Base-by-base conservation (phyloP, 1,140 invertebrate genomes). In the Leptinotarsa defecta region DNA sequence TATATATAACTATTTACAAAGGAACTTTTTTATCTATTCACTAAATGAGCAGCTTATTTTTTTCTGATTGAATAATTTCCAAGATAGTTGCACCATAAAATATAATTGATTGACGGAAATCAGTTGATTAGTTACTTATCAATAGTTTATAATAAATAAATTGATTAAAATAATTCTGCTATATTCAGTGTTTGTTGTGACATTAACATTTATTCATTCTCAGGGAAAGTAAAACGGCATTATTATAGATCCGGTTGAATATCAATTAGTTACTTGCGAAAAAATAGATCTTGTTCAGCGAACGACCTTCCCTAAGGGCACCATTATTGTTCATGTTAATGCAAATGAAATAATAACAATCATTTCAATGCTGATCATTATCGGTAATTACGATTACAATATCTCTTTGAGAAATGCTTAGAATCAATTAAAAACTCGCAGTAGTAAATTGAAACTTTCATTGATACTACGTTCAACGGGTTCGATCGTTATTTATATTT, bases 171-270 rank as follows among this genome's bases (percentile, higher is more conserved):
- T 43, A 11, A 43, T 43, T 3, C 11, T 43, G 2, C 52, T 57
- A 57, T 19, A 57, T 13, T 57, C 15, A 57, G 13, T 57, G 52
- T 57, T 19, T 4, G 17, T 57, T 19, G 52, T 15, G 52, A 19
- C 15, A 57, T 57, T 57, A 57, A 13, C 52, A 57, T 57, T 57
- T 57, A 57, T 57, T 57, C n/a, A 57, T 57, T 57, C 52, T 57
- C n/a, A 17, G 15, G 52, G 64, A 65, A 65, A 65, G 64, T 65
- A 65, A 65, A 65, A 22, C 22, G 13, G 13, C 64, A 22, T 24
- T 65, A n/a, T 62, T 20, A 62, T 20, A 65, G 64, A 65, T 65
- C 64, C 64, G 64, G 64, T 65, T 65, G 64, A 22, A 65, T n/a
- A 65, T 62, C 61, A 62, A 62, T n/a, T 62, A 17, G 61, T n/a